Percentiles rank a stretch among this genome's conserved stretches.
These are phyloP conservation scores for Leuciscus waleckii DNA, from an alignment of 2,797 vertebrate genomes.

Conservation along the genomic window DNA sequence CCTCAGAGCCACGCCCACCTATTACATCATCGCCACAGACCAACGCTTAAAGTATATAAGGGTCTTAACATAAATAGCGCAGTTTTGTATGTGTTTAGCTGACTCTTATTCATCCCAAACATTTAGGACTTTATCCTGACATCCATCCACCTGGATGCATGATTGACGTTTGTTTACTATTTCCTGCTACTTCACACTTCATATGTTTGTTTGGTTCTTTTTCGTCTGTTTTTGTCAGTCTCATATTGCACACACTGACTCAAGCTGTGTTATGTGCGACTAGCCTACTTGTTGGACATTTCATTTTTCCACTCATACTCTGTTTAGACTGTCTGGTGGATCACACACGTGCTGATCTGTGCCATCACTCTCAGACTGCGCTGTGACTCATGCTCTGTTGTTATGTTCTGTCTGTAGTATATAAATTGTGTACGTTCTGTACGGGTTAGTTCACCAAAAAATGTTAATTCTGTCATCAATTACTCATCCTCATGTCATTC, in stretches of 20 bases:
- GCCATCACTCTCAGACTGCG: background rate
- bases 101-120: background rate
- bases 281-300: background rate
- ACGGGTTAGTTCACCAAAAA: background rate
- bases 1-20: background rate
- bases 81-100: background rate
- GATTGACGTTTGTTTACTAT: background rate
- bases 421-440: no score
- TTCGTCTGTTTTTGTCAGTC: background rate
- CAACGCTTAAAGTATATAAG: background rate
- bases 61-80: background rate
- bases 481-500: no score
- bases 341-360: background rate
- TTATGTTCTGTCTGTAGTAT: background rate
- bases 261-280: background rate
- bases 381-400: constrained; percentile 1
- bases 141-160: background rate
- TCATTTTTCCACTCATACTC: constrained; percentile 4
- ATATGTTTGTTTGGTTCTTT: background rate
- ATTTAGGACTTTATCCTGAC: background rate
- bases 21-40: background rate
- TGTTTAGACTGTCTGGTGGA: background rate
- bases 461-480: no score
- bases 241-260: background rate
- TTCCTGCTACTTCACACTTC: background rate